A percentile compares a stretch with the other conserved stretches of the same genome.
Conservation (phyloP, 2,113 vertebrate species). For the Corythaeola cristata region DNA sequence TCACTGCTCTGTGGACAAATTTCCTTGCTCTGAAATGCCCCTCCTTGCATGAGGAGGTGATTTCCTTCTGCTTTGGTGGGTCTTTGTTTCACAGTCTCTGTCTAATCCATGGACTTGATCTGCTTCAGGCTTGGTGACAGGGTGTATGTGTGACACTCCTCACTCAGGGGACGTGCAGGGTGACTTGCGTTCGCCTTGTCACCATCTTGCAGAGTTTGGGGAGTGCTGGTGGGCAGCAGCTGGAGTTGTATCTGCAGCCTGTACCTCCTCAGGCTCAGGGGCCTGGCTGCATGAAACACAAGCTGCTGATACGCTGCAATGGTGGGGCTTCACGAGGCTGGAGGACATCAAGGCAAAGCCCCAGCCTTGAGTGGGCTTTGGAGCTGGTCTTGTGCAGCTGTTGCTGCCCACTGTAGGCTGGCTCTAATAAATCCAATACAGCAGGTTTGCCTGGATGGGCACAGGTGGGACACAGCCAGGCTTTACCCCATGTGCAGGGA, state of each 20-base stretch:
- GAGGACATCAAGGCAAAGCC: neutral
- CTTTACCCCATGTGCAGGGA: neutral
- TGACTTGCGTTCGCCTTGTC: neutral
- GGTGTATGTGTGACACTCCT: neutral
- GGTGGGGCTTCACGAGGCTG: neutral
- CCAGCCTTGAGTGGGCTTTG: neutral
- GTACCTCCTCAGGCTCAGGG: rapidly evolving
- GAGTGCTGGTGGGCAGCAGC: neutral
- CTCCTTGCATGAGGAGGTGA: neutral
- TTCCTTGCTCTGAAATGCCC: neutral
- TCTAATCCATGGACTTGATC: neutral
- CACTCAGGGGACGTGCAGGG: neutral
- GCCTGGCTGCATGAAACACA: neutral
- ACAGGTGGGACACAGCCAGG: neutral
- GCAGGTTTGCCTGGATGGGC: neutral
- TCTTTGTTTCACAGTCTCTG: neutral
- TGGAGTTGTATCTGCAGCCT: neutral
- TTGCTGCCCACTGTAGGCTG: neutral
- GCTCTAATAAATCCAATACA: neutral
- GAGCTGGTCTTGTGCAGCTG: rapidly evolving
- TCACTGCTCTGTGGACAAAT: neutral
- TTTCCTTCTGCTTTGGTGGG: neutral
- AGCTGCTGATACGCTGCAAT: neutral
- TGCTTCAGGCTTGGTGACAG: neutral
- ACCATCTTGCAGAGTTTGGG: no score